Evolutionary conservation across 2,113 vertebrate species (phyloP).

Genomic region (Morphnarchus princeps): DNA sequence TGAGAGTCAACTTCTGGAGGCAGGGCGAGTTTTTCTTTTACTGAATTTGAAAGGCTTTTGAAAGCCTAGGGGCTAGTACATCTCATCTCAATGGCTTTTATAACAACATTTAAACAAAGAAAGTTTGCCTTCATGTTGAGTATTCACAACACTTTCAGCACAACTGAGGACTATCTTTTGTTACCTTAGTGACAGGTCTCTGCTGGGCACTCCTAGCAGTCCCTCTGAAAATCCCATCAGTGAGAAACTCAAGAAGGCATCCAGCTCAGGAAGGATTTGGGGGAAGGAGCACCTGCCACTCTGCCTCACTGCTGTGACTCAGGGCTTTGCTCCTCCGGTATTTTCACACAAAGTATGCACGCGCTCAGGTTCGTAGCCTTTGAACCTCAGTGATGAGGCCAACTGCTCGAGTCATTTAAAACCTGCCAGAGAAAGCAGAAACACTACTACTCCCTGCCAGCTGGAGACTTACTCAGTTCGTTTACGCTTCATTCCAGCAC

Average conservation of each 20-base stretch:
- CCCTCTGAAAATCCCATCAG: not conserved
- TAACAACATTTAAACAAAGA: not conserved
- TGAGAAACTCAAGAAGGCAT: not conserved
- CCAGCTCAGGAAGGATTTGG: not conserved
- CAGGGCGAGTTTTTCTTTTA: not conserved
- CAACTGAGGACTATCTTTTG: not conserved
- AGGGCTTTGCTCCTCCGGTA: not conserved
- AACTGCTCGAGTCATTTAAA: not conserved
- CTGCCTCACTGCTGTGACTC: not conserved
- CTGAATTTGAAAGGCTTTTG: not conserved
- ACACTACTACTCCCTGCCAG: not conserved
- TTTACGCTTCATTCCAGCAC: not conserved
- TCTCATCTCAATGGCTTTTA: not conserved
- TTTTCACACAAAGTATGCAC: not conserved
- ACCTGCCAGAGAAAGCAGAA: not conserved
- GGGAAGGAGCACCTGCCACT: not conserved
- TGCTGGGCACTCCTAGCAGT: not conserved
- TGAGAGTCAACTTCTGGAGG: slow-evolving; percentile 1
- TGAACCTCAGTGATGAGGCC: not conserved
- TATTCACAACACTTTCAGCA: not conserved
- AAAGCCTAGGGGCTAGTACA: not conserved
- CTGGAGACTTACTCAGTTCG: not conserved
- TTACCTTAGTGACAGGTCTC: not conserved
- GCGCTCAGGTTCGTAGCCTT: not conserved
- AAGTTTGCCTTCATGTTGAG: not conserved